phyloP scores from a whole-genome alignment of 2,888 invertebrate species.

The Penaeus monodon region DNA sequence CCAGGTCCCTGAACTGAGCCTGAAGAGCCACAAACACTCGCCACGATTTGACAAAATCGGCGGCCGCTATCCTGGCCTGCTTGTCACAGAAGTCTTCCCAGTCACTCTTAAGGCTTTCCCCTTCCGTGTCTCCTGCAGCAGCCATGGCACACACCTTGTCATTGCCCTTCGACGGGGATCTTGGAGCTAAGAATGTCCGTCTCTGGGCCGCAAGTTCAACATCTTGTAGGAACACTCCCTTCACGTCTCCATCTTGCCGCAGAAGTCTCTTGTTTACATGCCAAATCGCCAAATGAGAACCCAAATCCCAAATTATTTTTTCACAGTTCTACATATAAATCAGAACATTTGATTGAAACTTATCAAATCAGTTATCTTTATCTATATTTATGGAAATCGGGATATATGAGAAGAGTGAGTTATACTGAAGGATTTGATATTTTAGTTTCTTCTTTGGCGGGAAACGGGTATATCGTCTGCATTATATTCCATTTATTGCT shows the following conservation, averaged over 20 bases:
- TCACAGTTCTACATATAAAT: not conserved
- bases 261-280: constrained; percentile 38
- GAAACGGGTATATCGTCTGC: too few relatives aligned
- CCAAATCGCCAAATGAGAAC: constrained; percentile 1
- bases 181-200: constrained; percentile 1
- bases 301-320: not conserved
- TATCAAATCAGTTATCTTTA: too few relatives aligned
- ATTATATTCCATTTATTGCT: too few relatives aligned
- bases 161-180: constrained; percentile 25
- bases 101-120: constrained; percentile 41
- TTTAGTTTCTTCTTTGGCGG: too few relatives aligned
- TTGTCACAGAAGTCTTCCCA: constrained; percentile 79
- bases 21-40: constrained; percentile 49
- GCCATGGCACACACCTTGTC: constrained; percentile 32
- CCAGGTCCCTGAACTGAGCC: constrained; percentile 43
- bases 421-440: too few relatives aligned
- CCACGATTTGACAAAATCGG: constrained; percentile 87
- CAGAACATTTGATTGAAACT: too few relatives aligned
- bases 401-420: too few relatives aligned
- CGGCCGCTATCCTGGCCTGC: constrained; percentile 86
- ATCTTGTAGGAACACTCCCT: constrained; percentile 6
- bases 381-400: too few relatives aligned
- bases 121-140: constrained; percentile 42
- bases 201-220: constrained; percentile 5
- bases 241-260: constrained; percentile 42